A percentile compares a stretch with the other conserved stretches of the same genome.
phyloP scores from a whole-genome alignment of 2,797 vertebrate species.

The Leuciscus waleckii region DNA sequence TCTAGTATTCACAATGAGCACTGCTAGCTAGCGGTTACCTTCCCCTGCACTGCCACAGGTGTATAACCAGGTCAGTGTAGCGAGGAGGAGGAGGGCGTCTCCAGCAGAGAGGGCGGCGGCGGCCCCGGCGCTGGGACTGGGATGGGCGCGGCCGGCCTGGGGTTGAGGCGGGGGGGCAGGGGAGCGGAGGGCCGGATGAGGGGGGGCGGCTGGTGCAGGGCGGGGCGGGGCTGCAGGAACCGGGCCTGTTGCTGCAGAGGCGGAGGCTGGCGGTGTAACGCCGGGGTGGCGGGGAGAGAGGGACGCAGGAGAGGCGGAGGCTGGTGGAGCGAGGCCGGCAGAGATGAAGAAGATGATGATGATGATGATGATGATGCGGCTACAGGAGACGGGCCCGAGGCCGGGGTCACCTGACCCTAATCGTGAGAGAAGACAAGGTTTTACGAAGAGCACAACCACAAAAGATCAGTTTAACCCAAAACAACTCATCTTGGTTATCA shows the following conservation, averaged over 20 bases:
- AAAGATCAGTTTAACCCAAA: neutral
- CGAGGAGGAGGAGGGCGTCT: constrained; percentile 85
- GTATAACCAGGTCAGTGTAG: constrained; percentile 78
- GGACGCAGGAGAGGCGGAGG: constrained; percentile 95
- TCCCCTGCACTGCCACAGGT: neutral
- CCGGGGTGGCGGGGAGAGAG: constrained; percentile 90
- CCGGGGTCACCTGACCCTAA: constrained; percentile 80
- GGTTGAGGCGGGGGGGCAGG: constrained; percentile 92
- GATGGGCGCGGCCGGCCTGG: constrained; percentile 82
- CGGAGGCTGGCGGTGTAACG: constrained; percentile 94
- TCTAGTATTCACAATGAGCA: constrained; percentile 48
- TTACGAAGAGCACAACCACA: neutral
- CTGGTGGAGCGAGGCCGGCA: constrained; percentile 87
- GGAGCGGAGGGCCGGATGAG: constrained; percentile 94
- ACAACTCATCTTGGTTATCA: neutral
- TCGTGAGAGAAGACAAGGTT: constrained; percentile 47
- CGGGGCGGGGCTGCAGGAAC: constrained; percentile 90
- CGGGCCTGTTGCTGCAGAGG: constrained; percentile 95
- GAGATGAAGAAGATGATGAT: constrained; percentile 67
- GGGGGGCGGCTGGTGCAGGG: constrained; percentile 92
- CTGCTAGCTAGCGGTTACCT: neutral
- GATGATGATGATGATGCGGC: constrained; percentile 60
- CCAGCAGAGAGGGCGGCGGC: constrained; percentile 83
- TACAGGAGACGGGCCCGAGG: constrained; percentile 87
- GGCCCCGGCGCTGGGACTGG: constrained; percentile 73